Evolutionary conservation across 2,797 vertebrate genomes (phyloP), one percentile per base, ranked within the genome.

Genomic region (Parambassis ranga): DNA sequence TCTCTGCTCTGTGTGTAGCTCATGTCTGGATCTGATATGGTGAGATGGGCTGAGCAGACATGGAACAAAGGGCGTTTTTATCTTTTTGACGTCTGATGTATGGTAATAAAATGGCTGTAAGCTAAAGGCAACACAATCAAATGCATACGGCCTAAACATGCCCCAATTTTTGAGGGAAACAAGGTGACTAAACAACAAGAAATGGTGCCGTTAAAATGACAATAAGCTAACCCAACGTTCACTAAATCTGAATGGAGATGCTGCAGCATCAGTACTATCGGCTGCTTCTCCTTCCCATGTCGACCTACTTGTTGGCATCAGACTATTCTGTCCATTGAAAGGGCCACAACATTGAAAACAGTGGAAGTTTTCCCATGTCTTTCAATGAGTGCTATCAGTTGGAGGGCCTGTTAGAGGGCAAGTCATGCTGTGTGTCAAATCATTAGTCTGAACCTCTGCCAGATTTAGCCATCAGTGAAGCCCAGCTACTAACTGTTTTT

Each of bases 1-100:
- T 91, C 78, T 78, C 57, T 52, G 55, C 63, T 73, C 27, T 39
- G 32, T 5, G 42, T 51, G 71, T 20, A 73, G 74, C 67, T 70
- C 32, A 9, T 65, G 75, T 72, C 64, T 36, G 59, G 48, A 51
- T 70, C 53, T 47, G 33, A 78, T 50, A 9, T 2, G 38, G 30
- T 39, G 44, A 75, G 69, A 66, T 19, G 42, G 57, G 38, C 43
- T 23, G 27, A 58, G 60, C 72, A 81, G 80, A 77, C 55, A 2
- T 20, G 32, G 43, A 68, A 71, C 36, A 69, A 75, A 65, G 80
- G 32, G 58, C 38, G 73, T 9, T 76, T 85, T 85, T 68, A 51
- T 71, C 64, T 65, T 55, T 38, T 26, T 13, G 43, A 38, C 57
- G 37, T 43, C 39, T 47, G 43, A 44, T 50, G 51, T 53, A 31